Percentiles rank a stretch among this genome's conserved stretches.
Conservation (phyloP, 2,113 vertebrate species). For the Ceuthmochares aereus region DNA sequence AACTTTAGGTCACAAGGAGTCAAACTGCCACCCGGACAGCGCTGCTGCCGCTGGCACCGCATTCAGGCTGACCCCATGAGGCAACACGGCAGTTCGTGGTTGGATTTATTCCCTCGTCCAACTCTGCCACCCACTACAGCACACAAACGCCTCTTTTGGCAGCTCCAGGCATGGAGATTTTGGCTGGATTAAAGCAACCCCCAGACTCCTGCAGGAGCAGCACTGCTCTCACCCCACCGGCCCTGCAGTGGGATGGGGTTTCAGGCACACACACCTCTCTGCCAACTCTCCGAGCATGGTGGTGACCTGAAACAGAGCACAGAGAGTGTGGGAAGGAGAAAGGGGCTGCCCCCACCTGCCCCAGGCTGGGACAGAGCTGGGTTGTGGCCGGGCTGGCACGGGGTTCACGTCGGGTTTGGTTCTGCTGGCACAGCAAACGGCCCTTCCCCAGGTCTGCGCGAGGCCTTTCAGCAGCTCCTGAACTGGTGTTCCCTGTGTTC, state of each 20-base stretch:
- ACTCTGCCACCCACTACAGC: background rate
- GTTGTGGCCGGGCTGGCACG: background rate
- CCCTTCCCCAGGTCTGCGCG: background rate
- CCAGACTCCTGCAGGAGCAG: background rate
- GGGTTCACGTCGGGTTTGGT: background rate
- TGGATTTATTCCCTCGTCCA: background rate
- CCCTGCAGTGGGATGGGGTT: background rate
- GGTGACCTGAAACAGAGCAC: background rate
- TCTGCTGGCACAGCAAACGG: background rate
- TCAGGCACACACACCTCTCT: background rate
- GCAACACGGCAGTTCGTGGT: accelerated
- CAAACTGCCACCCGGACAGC: background rate
- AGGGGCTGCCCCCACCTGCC: background rate
- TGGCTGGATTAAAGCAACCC: background rate
- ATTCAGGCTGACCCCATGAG: background rate
- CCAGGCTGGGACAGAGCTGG: background rate
- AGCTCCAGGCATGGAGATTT: background rate
- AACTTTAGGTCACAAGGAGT: background rate
- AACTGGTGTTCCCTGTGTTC: background rate
- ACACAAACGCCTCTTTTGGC: background rate
- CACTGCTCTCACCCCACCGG: background rate
- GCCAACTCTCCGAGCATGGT: background rate
- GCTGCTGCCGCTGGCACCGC: background rate
- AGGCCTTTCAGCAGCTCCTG: background rate
- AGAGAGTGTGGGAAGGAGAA: background rate